Conservation (phyloP, 2,797 vertebrate genomes). For the Pangasius larnaudii region DNA sequence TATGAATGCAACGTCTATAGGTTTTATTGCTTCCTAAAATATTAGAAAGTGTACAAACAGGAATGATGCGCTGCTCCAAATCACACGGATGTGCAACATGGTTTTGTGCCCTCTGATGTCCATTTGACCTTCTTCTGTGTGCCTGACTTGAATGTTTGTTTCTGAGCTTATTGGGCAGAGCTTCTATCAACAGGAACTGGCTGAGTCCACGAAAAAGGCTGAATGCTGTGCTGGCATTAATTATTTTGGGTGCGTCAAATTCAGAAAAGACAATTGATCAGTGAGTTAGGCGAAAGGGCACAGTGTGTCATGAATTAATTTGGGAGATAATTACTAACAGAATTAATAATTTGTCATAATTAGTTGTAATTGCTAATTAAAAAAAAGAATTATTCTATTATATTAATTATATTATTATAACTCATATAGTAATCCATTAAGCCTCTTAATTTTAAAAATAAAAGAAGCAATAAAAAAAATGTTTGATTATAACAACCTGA, state of each 20-base stretch:
- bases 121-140: conserved; percentile 38
- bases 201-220: not conserved
- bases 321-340: not conserved
- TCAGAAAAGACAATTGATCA: not conserved
- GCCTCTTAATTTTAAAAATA: not conserved
- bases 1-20: not conserved
- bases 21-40: not conserved
- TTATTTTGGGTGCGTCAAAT: conserved; percentile 6
- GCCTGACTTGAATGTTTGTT: conserved; percentile 18
- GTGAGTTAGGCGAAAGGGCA: not conserved
- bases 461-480: not conserved
- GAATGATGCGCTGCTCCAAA: not conserved
- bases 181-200: conserved; percentile 9
- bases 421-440: not conserved
- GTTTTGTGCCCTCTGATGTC: conserved; percentile 36
- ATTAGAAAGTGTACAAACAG: not conserved
- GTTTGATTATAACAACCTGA: not conserved
- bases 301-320: not conserved
- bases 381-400: too few relatives aligned
- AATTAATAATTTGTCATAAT: not conserved
- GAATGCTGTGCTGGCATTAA: conserved; percentile 13
- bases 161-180: conserved; percentile 31
- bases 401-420: not conserved
- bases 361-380: not conserved
- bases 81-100: conserved; percentile 4